Base-by-base conservation (phyloP, 2,797 vertebrate species). In the Odontamblyopus rebecca region DNA sequence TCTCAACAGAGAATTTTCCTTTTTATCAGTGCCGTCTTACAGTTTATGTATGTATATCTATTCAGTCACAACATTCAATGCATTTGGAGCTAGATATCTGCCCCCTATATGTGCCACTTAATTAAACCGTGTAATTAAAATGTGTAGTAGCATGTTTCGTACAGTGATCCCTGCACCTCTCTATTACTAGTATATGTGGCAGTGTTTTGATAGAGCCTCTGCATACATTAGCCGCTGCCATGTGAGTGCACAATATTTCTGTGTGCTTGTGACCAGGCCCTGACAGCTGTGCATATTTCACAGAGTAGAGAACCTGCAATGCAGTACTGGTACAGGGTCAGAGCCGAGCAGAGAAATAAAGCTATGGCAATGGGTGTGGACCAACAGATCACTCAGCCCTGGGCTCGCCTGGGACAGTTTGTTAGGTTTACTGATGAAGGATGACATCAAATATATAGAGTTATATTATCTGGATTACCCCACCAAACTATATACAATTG, bases 271-370 rank as follows among this genome's bases (percentile, higher is more conserved):
- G 84, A 57, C 79, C 78, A 82, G 74, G 76, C 74, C 65, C 74
- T 89, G 84, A 89, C 87, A 88, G 87, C 83, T 84, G 84, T 87
- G 85, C 83, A 86, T 86, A 82, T 89, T 87, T 90, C 82, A 85
- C 82, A 66, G 78, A 83, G 81, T 71, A 85, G 83, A 85, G 83
- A 77, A 79, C 68, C 89, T 88, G 89, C 89, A 89, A 87, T 90
- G 89, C 90, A 79, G 89, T 76, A 70, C 81, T 78, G 65, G 65
- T 77, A 71, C 84, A 84, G 89, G 86, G 86, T 89, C 88, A 85
- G 79, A 61, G 69, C 15, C 18, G 66, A 61, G 72, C 83, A 59
- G 79, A 79, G 79, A 81, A 83, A 84, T 63, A 80, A 81, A 82
- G 79, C 72, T 26, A 59, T 69, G 74, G 75, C 71, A 54, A 41